These are phyloP conservation scores for Papilio demoleus DNA, from an alignment of 2,888 invertebrate species.

Conservation along the genomic window DNA sequence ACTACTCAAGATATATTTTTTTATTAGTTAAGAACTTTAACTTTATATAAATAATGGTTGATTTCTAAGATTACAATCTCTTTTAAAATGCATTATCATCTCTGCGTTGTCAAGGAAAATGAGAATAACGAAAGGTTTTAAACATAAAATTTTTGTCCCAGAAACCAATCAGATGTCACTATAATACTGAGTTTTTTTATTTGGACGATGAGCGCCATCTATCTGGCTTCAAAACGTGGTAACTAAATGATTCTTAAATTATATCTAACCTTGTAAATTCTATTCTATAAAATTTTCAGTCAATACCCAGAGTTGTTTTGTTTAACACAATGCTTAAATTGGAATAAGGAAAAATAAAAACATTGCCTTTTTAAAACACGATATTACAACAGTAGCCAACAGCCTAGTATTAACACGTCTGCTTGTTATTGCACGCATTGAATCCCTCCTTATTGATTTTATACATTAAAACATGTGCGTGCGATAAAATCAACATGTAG, in stretches of 20 bases:
- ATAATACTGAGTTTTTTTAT: no score
- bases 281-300: no score
- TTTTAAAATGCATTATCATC: no score
- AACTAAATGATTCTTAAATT: neutral
- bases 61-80: no score
- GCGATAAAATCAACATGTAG: constrained; percentile 25
- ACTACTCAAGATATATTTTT: neutral
- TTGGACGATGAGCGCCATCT: no score
- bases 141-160: no score
- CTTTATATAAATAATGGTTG: neutral
- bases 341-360: neutral
- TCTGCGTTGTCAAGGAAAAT: no score
- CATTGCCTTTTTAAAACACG: neutral
- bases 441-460: constrained; percentile 28
- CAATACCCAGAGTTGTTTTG: no score
- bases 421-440: constrained; percentile 11
- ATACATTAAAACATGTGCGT: constrained; percentile 12
- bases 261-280: neutral
- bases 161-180: no score
- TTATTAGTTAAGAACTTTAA: neutral
- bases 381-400: constrained; percentile 3
- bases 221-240: no score
- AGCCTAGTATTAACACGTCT: constrained; percentile 25
- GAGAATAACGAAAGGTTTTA: no score
- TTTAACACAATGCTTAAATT: no score